These are phyloP conservation scores for Tuberolachnus salignus DNA, from an alignment of 2,888 invertebrate species.

Conservation along the genomic window DNA sequence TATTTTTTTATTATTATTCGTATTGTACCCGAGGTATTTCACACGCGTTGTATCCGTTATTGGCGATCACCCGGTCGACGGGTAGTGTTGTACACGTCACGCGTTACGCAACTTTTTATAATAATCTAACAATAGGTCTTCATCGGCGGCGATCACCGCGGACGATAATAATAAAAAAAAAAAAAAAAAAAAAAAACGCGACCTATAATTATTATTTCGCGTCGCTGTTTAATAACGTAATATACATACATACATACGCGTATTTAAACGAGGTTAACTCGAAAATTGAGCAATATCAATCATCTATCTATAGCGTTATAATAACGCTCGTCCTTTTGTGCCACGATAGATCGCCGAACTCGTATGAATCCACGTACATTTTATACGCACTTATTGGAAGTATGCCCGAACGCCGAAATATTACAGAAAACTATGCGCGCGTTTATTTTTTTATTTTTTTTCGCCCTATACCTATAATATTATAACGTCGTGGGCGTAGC, in stretches of 20 bases:
- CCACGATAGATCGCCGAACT: background rate
- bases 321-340: slow-evolving; percentile 44
- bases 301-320: background rate
- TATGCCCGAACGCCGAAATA: slow-evolving; percentile 25
- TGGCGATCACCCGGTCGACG: background rate
- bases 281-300: slow-evolving; percentile 44
- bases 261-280: slow-evolving; percentile 34
- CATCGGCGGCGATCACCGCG: slow-evolving; percentile 8
- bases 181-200: background rate
- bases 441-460: too few relatives aligned
- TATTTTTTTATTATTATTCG: too few relatives aligned
- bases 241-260: background rate
- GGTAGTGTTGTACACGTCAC: background rate
- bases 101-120: slow-evolving; percentile 24
- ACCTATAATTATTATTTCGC: slow-evolving; percentile 38
- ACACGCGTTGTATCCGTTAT: too few relatives aligned
- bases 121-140: slow-evolving; percentile 36
- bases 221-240: background rate
- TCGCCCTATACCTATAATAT: background rate
- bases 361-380: too few relatives aligned
- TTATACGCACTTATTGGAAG: slow-evolving; percentile 14
- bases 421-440: background rate
- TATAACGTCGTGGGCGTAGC: background rate
- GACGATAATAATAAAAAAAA: too few relatives aligned
- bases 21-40: background rate